These are phyloP conservation scores for Phthorimaea operculella DNA, from an alignment of 1,140 invertebrate species.

Conservation along the genomic window DNA sequence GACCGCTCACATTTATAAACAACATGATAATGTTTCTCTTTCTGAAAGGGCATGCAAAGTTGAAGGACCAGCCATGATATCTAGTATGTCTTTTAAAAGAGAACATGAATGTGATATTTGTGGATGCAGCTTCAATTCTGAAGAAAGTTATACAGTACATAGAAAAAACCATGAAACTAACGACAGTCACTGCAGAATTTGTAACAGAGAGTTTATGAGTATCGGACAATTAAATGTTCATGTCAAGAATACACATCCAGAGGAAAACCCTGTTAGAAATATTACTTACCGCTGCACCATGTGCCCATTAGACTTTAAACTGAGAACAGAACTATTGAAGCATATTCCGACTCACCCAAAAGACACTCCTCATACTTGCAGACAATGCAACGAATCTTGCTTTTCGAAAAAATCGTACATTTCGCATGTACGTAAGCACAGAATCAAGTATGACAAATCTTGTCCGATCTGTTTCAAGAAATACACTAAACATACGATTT, in stretches of 20 bases:
- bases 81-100: background rate
- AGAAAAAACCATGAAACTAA: background rate
- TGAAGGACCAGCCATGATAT: background rate
- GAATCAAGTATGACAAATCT: background rate
- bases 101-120: background rate
- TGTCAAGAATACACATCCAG: background rate
- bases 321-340: background rate
- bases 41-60: background rate
- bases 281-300: background rate
- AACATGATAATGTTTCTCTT: background rate
- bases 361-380: background rate
- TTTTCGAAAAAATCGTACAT: background rate
- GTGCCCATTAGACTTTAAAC: background rate
- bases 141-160: background rate
- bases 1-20: background rate
- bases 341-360: background rate
- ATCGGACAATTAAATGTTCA: background rate
- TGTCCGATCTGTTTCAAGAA: conserved; percentile 3
- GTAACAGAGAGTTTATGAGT: background rate
- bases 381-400: background rate
- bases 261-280: background rate
- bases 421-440: background rate
- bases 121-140: background rate
- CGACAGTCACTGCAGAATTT: background rate
- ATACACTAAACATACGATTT: background rate